Evolutionary conservation across 2,113 vertebrate species (phyloP), one percentile per base, ranked within the genome.

Genomic region (Crocuta crocuta): DNA sequence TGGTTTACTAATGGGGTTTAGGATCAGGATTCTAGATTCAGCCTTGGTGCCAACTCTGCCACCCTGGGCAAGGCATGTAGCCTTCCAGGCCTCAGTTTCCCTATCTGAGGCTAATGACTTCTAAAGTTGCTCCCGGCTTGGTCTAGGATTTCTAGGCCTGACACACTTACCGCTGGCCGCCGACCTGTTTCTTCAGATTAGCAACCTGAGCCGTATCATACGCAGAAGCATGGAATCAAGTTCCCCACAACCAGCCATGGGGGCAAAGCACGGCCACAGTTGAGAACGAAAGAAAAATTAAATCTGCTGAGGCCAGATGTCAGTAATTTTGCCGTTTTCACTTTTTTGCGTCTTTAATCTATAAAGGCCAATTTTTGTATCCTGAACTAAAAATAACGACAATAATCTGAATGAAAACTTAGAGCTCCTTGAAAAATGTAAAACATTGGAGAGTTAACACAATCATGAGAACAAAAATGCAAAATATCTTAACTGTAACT

Each of bases 61-160:
- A 83, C 84, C n/a, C 66, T 63, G 53, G 17, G 28, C 33, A 88
- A 91, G 45, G 15, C 65, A 35, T 5, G 21, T 15, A 71, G 65
- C 48, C 71, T 84, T 81, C 50, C 12, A 78, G 83, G 48, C 82
- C 92, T 95, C 95, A 43, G 91, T 95, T 95, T 93, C 95, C 58
- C 86, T 63, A 48, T 53, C 19, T 48, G 33, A 63, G 33, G 65
- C 74, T 84, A 66, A 70, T 4, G 39, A 68, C 39, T 66, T 94
- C 95, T 80, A 16, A 55, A 73, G 73, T 26, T 50, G 68, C 68
- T 96, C 86, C 33, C 23, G 33, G 58, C 45, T 1, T 35, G 61
- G 43, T 84, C 93, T 97, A 96, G 92, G 76, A 87, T 94, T 97
- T 97, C 86, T 26, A 17, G 35, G 45, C 92, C 87, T 98, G 97